Evolutionary conservation across 2,113 vertebrate species (phyloP), one percentile per base, ranked within the genome.

Genomic region (Gopherus evgoodei): DNA sequence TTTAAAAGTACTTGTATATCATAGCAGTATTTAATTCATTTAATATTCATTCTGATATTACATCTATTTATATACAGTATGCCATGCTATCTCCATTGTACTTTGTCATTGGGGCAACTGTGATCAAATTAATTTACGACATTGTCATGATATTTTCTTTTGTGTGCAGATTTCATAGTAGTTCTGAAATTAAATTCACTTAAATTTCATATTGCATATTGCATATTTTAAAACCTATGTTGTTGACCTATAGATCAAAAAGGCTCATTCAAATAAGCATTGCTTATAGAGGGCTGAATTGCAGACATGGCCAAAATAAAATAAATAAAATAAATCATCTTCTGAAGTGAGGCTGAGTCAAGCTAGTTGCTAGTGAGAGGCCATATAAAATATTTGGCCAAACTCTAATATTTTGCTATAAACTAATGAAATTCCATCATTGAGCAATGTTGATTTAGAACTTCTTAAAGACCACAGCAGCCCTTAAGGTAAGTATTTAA

Each of bases 1-100:
- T 87, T 94, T 90, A 82, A 93, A 76, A 87, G 29, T 91, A 82
- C 94, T 97, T 94, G 83, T 95, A 47, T 57, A 81, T 14, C 14
- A 2, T 6, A 38, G 87, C 17, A 47, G 72, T 87, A 90, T 80
- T 1, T 31, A 86, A 59, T 59, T 86, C 78, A 80, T 84, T 83
- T 3, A 47, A 25, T 94, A 84, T 91, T 84, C 16, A 22, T 11
- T 81, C 84, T 82, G 83, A 5, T 79, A 1, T n/a, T 9, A 2
- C 22, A 80, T 72, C 91, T 52, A n/a, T 0, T 44, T 56, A 27
- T 50, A 4, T 84, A 44, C 21, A 2, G 9, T 1, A 52, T n/a
- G 65, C 42, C 81, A 27, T 62, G 27, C 42, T 83, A 5, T 49
- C 65, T 93, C 44, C 7, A 3, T 62, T 88, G 1, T 1, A 49